Evolutionary conservation across 2,888 invertebrate genomes (phyloP), one percentile per base, ranked within the genome.

Genomic region (Nephrocerus scutellatus): DNA sequence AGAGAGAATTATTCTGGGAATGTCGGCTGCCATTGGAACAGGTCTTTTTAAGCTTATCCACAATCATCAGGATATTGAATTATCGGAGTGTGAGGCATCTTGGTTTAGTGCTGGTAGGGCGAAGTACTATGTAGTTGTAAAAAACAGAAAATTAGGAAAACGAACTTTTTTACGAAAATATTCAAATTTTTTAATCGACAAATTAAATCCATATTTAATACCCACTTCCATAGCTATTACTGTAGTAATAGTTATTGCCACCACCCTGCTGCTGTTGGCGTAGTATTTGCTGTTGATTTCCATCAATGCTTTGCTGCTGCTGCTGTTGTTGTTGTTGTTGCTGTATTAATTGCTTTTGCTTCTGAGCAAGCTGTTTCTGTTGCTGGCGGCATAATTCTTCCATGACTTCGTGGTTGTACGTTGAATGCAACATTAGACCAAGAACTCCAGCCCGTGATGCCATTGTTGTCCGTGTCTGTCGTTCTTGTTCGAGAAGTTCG

Each of bases 1-100:
- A 10, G 98, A 99, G 71, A 92, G 92, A 55, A 98, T 99, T 51
- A 98, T 98, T 51, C 83, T 97, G 75, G 98, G 98, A 8, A 90
- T 91, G 65, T 92, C 93, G 3, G 91, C 93, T 49, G 80, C 84
- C 38, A 81, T 96, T 40, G 90, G 96, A 42, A 96, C 95, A 1
- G 96, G 96, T n/a, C 77, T 90, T 40, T 89, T 96, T 68, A 90
- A 91, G 66, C 72, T 95, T 28, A 73, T 93, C 53, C 86, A 90
- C 58, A 77, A 77, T 55, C 80, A 74, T 46, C 56, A 60, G 6
- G 59, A 66, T 35, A 56, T 55, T 13, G 42, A 56, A 22, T 46
- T 65, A 16, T 57, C 57, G 0, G 40, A 44, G 3, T 52, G 52
- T n/a, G 51, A 56, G 13, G 21, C 40, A 9, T 60, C 62, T 4